Evolutionary conservation across 2,888 invertebrate species (phyloP).

Genomic region (Hirudinaria manillensis): DNA sequence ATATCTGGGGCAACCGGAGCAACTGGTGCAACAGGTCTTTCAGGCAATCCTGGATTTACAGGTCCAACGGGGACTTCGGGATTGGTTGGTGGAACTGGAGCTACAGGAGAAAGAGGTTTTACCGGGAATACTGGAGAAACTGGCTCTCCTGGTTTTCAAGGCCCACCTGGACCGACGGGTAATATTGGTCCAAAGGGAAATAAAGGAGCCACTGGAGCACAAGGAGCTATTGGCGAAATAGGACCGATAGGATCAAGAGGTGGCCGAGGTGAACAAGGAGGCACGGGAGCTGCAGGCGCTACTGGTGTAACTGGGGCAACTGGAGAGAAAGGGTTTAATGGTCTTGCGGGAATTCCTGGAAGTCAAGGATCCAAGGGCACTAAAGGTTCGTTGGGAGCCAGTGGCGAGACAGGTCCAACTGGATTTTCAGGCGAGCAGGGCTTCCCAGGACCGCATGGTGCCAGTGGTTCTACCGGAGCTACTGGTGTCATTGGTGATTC

Average conservation of each 20-base stretch:
- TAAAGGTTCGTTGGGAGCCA: slow-evolving; percentile 3
- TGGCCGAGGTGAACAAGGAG: neutral
- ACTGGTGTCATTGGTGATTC: slow-evolving; percentile 9
- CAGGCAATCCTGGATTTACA: slow-evolving; percentile 25
- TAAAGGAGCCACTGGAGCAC: neutral
- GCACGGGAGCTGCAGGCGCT: neutral
- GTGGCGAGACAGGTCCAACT: neutral
- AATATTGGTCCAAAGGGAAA: slow-evolving; percentile 11
- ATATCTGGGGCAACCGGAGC: slow-evolving; percentile 24
- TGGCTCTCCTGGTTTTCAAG: slow-evolving; percentile 9
- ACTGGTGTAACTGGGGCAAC: slow-evolving; percentile 51
- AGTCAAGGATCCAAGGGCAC: slow-evolving; percentile 30
- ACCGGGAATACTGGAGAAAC: slow-evolving; percentile 18
- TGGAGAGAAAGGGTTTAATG: slow-evolving; percentile 14
- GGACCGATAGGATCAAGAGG: slow-evolving; percentile 39
- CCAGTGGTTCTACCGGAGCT: slow-evolving; percentile 30
- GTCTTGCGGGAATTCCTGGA: slow-evolving; percentile 25
- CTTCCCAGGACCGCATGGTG: slow-evolving; percentile 21
- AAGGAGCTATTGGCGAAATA: slow-evolving; percentile 3
- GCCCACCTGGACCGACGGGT: slow-evolving; percentile 26
- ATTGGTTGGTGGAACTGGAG: slow-evolving; percentile 7
- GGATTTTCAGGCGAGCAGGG: slow-evolving; percentile 32
- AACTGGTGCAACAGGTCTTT: slow-evolving; percentile 24
- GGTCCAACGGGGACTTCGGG: slow-evolving; percentile 17
- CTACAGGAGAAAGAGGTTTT: slow-evolving; percentile 21